phyloP scores from a whole-genome alignment of 2,888 invertebrate genomes.

The Phytoseiulus persimilis region DNA sequence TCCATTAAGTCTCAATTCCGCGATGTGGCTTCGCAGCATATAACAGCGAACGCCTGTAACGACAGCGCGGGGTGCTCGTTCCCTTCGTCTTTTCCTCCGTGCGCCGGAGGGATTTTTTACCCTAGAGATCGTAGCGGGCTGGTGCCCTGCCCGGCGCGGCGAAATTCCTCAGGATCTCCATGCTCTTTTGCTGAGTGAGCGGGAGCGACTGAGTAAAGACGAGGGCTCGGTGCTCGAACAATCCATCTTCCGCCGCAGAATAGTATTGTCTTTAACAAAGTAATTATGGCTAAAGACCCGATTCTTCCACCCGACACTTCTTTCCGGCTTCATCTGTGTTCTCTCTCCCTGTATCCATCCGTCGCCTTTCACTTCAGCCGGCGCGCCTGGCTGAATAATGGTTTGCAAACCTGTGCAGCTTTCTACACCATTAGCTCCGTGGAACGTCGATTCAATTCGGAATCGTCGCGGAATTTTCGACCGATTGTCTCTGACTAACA shows the following conservation, averaged over 20 bases:
- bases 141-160: neutral
- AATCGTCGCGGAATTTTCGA: neutral
- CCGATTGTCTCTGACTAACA: neutral
- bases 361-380: neutral
- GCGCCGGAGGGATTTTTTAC: neutral
- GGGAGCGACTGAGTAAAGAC: neutral
- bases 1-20: neutral
- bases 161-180: neutral
- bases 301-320: neutral
- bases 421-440: neutral
- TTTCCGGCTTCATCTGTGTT: neutral
- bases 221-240: neutral
- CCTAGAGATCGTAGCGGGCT: neutral
- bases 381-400: neutral
- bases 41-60: neutral
- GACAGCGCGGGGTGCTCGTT: neutral
- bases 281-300: neutral
- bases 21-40: neutral
- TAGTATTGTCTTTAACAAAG: neutral
- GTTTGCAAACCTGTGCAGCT: neutral
- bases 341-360: neutral
- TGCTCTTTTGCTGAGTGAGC: neutral
- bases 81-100: neutral
- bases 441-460: neutral
- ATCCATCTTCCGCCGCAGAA: neutral